Evolutionary conservation across 2,113 vertebrate genomes (phyloP), one percentile per base, ranked within the genome.

Genomic region (Scopus umbretta): DNA sequence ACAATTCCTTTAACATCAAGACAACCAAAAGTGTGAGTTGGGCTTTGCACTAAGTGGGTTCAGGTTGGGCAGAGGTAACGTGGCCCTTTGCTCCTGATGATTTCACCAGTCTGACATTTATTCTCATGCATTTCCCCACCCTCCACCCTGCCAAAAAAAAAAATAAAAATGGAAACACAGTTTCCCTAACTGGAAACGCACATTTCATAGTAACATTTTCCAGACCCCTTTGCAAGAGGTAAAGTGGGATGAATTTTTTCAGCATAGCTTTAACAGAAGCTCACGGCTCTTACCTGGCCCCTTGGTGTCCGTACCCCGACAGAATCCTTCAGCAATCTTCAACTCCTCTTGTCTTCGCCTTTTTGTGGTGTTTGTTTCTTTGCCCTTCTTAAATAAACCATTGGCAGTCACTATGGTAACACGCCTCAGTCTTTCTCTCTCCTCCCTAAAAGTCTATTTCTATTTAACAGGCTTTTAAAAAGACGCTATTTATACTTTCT

Each of bases 361-460:
- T 94, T 90, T 86, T n/a, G 75, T 88, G 90, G 86, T 94, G 92
- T 95, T 95, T 94, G 94, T 93, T 94, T 95, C 95, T 86, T 91
- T 94, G 94, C 86, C 88, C 92, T 97, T 94, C 88, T 97, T 94
- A 93, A 95, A 96, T 88, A 96, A 96, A 95, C 86, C 91, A 94
- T 81, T 63, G 81, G 91, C 59, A 88, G 96, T 97, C 95, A 65
- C 94, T 83, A 96, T 95, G 90, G 97, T 43, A 96, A 97, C 96
- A 72, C 0, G 7, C 43, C 66, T 94, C 85, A 88, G 87, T 94
- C 87, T 90, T 86, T 91, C 89, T 80, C 70, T 80, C 73, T 81
- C 68, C 61, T 78, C 88, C 82, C 81, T 84, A 79, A 80, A 96
- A 97, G 70, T 87, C 95, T 95, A 94, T 88, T 94, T 95, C 92